phyloP scores from a whole-genome alignment of 2,888 invertebrate genomes.

The Caenorhabditis afra region DNA sequence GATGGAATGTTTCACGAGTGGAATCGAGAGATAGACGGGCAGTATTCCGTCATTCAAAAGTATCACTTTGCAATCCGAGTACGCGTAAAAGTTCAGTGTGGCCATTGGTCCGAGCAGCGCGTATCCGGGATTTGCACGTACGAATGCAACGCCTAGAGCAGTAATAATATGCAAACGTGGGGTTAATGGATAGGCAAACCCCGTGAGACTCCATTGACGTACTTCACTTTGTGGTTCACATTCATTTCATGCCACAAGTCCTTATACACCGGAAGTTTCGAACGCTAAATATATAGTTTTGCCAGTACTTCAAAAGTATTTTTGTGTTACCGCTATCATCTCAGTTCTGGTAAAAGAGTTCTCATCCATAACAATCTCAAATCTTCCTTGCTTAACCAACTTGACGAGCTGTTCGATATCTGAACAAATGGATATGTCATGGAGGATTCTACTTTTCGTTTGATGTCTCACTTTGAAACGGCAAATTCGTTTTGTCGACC shows the following conservation, averaged over 20 bases:
- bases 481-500: constrained; percentile 72
- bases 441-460: no score
- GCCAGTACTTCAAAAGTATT: background rate
- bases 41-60: constrained; percentile 71
- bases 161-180: background rate
- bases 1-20: constrained; percentile 61
- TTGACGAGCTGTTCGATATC: constrained; percentile 70
- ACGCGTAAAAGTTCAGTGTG: constrained; percentile 69
- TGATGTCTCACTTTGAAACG: constrained; percentile 67
- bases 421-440: no score
- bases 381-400: constrained; percentile 67
- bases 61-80: constrained; percentile 68
- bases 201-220: constrained; percentile 65
- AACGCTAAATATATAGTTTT: constrained; percentile 56
- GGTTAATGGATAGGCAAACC: constrained; percentile 30
- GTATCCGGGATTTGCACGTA: constrained; percentile 61
- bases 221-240: constrained; percentile 68
- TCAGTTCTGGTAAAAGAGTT: constrained; percentile 68
- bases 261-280: constrained; percentile 60
- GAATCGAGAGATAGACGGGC: constrained; percentile 72
- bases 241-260: constrained; percentile 74
- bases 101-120: constrained; percentile 74
- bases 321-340: constrained; percentile 67
- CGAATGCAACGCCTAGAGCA: constrained; percentile 64
- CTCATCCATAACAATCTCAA: constrained; percentile 71